Base-by-base conservation (phyloP, 2,888 invertebrate genomes). In the Drosophila anceps region DNA sequence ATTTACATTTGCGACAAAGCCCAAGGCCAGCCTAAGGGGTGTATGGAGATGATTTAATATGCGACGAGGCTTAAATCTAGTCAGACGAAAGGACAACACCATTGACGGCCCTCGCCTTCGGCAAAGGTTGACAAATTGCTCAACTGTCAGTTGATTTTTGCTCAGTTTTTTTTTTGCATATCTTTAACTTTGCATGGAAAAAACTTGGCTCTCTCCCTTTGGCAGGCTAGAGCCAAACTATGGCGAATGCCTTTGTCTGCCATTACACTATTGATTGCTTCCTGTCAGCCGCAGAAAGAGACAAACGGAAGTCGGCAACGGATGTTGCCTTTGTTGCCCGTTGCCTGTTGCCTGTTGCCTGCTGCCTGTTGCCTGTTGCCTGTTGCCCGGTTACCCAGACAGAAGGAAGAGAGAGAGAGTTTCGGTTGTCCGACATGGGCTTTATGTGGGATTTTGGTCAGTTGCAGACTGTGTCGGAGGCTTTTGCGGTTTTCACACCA, bases 261-360 rank as follows among this genome's bases (percentile, higher is more conserved):
- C 77, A 79, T 88, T 84, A 88, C 84, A 88, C 90, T 90, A 90
- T 90, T 90, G 90, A 90, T 89, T 89, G 80, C 88, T 89, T 90
- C 89, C 90, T 84, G 89, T 82, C 89, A 82, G 82, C 82, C 82
- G 71, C 89, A 82, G 82, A 15, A 18, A 69, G 70, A 77, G 79
- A 73, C 77, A 83, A 87, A 74, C 82, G 79, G 80, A 88, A 76
- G 78, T 65, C 48, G 73, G 59, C 68, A 70, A 55, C 86, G 88
- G 88, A 88, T 82, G 90, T 82, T 77, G 70, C 60, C 54, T 65
- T 82, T 79, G 79, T 79, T 74, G 65, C 58, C 62, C 44, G 59
- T 61, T 66, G 31, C 18, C 58, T 27, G 53, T 18, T 61, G 50
- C 50, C 50, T 31, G 33, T 18, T 18, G 50, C 31, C 41, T 41